Evolutionary conservation across 1,140 invertebrate species (phyloP).

Genomic region (Atta cephalotes): DNA sequence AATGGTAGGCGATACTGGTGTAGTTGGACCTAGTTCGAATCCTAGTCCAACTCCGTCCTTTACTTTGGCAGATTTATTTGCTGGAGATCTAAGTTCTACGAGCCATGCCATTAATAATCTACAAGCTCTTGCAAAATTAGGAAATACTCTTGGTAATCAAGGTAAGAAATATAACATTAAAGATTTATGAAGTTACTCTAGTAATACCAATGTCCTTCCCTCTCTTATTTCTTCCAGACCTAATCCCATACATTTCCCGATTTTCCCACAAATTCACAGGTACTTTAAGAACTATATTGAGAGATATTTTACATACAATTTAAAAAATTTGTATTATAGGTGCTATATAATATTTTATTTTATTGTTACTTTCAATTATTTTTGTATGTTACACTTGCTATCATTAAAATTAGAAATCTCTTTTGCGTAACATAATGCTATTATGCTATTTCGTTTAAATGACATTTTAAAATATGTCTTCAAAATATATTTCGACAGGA

Average conservation of each 20-base stretch:
- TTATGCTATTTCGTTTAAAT: not conserved
- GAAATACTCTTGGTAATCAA: constrained; percentile 89
- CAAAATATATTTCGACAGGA: not conserved
- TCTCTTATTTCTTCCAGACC: constrained; percentile 33
- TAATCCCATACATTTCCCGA: constrained; percentile 14
- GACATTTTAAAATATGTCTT: not conserved
- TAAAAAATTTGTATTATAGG: not conserved
- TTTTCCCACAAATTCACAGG: constrained; percentile 31
- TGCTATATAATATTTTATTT: constrained; percentile 1
- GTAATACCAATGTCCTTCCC: not conserved
- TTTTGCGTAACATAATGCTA: not conserved
- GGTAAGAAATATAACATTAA: constrained; percentile 84
- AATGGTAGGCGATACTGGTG: constrained; percentile 82
- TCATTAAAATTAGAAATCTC: constrained; percentile 14
- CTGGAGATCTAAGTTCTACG: constrained; percentile 89
- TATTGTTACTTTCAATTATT: not conserved
- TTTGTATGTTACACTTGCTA: not conserved
- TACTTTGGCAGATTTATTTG: constrained; percentile 91
- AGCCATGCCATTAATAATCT: constrained; percentile 94
- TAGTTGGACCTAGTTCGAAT: constrained; percentile 87
- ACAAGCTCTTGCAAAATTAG: constrained; percentile 95
- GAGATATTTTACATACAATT: constrained; percentile 4
- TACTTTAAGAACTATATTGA: constrained; percentile 26
- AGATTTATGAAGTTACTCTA: not conserved
- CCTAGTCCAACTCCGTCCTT: constrained; percentile 90